These are phyloP conservation scores for Ahaetulla prasina DNA, from an alignment of 2,113 vertebrate genomes.

Conservation along the genomic window DNA sequence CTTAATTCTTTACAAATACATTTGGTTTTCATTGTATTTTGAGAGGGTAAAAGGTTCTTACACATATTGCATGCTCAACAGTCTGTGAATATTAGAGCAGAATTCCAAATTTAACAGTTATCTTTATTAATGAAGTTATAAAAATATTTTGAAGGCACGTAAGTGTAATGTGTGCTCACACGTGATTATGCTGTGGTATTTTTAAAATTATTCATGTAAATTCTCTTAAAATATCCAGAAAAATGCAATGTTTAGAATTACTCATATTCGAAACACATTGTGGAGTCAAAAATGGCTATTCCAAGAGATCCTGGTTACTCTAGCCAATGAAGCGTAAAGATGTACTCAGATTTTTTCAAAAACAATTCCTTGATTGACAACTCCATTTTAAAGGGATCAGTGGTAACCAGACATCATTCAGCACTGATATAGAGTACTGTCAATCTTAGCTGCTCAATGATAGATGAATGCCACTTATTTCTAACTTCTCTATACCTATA, in stretches of 20 bases:
- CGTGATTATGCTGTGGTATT: neutral
- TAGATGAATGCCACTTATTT: neutral
- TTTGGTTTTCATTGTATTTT: neutral
- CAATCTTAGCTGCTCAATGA: neutral
- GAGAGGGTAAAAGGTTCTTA: neutral
- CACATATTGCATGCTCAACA: neutral
- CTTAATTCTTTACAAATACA: neutral
- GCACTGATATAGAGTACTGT: neutral
- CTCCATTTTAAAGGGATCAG: neutral
- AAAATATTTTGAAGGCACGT: neutral
- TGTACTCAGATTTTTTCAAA: neutral
- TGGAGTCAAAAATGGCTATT: neutral
- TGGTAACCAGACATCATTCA: neutral
- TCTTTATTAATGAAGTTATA: neutral
- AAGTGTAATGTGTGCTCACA: neutral
- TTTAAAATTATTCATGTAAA: neutral
- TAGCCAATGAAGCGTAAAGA: neutral
- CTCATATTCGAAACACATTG: neutral
- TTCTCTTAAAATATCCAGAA: neutral
- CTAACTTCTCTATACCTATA: neutral
- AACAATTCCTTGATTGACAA: neutral
- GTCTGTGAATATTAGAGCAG: neutral
- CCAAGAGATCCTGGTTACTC: neutral
- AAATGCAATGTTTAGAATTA: neutral
- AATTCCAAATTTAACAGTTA: neutral